Percentiles rank a stretch among this genome's conserved stretches.
phyloP scores from a whole-genome alignment of 92 coral and sea anemone genomes.

The Actinostola sp. region DNA sequence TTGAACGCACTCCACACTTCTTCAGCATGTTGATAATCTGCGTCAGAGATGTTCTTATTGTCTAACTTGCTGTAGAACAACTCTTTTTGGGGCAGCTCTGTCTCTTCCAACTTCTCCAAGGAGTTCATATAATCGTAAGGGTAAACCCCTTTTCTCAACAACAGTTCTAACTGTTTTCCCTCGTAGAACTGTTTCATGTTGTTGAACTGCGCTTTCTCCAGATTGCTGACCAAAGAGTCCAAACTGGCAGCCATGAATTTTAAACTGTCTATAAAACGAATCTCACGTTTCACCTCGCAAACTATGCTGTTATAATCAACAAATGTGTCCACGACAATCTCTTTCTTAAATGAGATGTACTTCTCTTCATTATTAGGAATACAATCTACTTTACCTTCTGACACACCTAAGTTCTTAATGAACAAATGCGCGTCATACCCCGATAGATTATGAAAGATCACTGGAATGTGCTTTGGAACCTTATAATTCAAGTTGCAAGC shows the following conservation, averaged over 20 bases:
- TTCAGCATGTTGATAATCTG: constrained; percentile 8
- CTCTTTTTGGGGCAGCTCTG: constrained; percentile 12
- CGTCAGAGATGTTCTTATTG: not conserved
- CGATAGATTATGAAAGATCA: constrained; percentile 39
- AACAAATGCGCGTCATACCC: too few species aligned
- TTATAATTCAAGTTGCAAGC: constrained; percentile 19
- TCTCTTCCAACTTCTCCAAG: constrained; percentile 11
- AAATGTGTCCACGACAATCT: constrained; percentile 11
- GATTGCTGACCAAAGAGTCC: constrained; percentile 2
- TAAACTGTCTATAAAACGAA: constrained; percentile 17
- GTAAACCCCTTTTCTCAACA: constrained; percentile 14
- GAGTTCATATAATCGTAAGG: constrained; percentile 25
- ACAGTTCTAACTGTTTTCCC: constrained; percentile 4
- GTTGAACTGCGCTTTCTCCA: constrained; percentile 5
- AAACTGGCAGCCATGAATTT: constrained; percentile 29
- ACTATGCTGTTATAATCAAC: not conserved
- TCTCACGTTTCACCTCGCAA: not conserved
- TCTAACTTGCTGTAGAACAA: constrained; percentile 4
- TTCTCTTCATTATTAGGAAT: constrained; percentile 48
- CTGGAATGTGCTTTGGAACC: constrained; percentile 32
- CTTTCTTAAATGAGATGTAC: constrained; percentile 22
- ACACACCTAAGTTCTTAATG: constrained; percentile 19
- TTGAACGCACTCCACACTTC: constrained; percentile 17
- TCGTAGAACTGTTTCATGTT: not conserved
- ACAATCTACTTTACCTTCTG: constrained; percentile 26